Base-by-base conservation (phyloP, 2,113 vertebrate species). In the Callipepla squamata region DNA sequence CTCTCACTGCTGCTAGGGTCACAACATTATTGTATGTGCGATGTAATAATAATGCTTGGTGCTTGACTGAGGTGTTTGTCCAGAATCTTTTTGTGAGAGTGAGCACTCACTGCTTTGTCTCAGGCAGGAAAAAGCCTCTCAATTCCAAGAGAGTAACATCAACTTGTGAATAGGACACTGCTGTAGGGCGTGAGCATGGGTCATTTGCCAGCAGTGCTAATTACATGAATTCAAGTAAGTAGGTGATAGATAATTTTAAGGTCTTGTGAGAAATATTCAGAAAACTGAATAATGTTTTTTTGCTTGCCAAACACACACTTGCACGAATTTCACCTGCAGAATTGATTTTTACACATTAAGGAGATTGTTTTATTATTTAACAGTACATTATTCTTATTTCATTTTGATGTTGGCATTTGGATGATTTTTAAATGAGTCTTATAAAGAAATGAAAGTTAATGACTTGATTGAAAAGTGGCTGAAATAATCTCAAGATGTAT, bases 271-370 rank as follows among this genome's bases (percentile, higher is more conserved):
- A 85, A 87, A 42, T 66, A 80, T 59, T 72, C 25, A n/a, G 48
- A 79, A 79, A 63, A 73, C 40, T 62, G 40, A 89, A 72, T 67
- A 75, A 80, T 87, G 40, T 53, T 19, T 28, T 67, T 63, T 50
- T 80, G 73, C 85, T 87, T 93, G 72, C 63, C 79, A 85, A 92
- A 91, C 6, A 79, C 55, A 6, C 47, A 51, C 85, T 95, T 87
- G 67, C 72, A 77, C 81, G 73, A 48, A 87, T 92, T 87, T 89
- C 11, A 80, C 87, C 65, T 80, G 55, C 63, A 70, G 51, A 95
- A 96, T 87, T 94, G 90, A 85, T 93, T 93, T 93, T 94, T 74
- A 79, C 82, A 8, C 80, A 74, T 95, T 94, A 94, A 73, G 81
- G 63, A 85, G 72, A 93, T 77, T 55, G 87, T 77, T 91, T 83